These are phyloP conservation scores for Nycticryphes semicollaris DNA, from an alignment of 2,113 vertebrate genomes.

Conservation along the genomic window DNA sequence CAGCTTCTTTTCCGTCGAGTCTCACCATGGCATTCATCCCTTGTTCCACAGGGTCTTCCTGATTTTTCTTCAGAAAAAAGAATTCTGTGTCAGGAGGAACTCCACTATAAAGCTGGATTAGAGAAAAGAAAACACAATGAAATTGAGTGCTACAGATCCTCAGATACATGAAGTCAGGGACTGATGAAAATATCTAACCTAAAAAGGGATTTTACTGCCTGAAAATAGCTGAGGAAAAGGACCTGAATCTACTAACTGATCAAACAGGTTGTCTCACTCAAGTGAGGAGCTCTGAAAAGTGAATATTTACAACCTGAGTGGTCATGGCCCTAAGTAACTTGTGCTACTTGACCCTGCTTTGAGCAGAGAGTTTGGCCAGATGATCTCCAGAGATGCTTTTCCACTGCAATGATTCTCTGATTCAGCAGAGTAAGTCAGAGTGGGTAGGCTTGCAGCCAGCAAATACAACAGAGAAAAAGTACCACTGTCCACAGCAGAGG, in stretches of 20 bases:
- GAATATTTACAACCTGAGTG: neutral
- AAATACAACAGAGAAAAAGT: neutral
- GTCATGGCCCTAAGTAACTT: neutral
- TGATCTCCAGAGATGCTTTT: neutral
- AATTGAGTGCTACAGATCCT: neutral
- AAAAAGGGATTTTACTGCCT: neutral
- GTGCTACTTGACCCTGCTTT: neutral
- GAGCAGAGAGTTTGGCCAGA: neutral
- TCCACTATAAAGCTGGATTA: neutral
- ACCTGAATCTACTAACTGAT: neutral
- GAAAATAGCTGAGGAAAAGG: neutral
- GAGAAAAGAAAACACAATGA: neutral
- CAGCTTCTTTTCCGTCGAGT: neutral
- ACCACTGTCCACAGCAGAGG: neutral
- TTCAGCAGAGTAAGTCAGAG: neutral
- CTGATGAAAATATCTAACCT: neutral
- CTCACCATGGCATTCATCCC: neutral
- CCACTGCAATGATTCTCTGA: neutral
- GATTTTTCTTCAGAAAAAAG: neutral
- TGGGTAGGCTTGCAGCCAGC: neutral
- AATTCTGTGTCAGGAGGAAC: neutral
- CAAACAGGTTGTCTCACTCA: neutral
- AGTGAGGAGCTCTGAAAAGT: neutral
- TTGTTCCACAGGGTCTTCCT: neutral
- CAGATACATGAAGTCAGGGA: neutral